Percentiles rank a stretch among this genome's conserved stretches.
Evolutionary conservation across 2,113 vertebrate species (phyloP).

Genomic region (Morone chrysops): DNA sequence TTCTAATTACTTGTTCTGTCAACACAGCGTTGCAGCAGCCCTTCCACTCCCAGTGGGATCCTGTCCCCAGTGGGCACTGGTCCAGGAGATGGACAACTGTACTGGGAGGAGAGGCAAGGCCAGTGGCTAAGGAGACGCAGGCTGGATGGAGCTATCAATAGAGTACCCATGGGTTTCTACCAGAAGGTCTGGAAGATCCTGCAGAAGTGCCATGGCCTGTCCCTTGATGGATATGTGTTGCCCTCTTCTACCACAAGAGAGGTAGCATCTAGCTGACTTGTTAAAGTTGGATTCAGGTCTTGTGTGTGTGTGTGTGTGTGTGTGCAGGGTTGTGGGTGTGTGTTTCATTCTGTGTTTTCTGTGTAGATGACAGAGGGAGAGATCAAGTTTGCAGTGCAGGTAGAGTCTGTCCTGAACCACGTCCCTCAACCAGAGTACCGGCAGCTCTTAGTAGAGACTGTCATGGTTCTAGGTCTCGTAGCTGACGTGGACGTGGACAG

Average conservation of each 20-base stretch:
- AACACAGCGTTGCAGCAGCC: conserved; percentile 91
- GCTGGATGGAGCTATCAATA: conserved; percentile 96
- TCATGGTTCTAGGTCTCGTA: conserved; percentile 92
- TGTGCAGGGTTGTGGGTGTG: neutral
- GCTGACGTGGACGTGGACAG: conserved; percentile 91
- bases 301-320: too few species aligned
- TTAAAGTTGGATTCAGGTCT: neutral
- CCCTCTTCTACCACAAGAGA: conserved; percentile 97
- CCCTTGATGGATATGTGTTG: conserved; percentile 96
- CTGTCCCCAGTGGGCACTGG: conserved; percentile 86
- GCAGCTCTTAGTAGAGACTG: conserved; percentile 95
- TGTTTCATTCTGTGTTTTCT: conserved; percentile 16
- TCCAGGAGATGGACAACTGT: conserved; percentile 77
- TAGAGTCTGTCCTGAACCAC: conserved; percentile 97
- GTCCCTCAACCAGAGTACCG: conserved; percentile 97
- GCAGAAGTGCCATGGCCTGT: conserved; percentile 98
- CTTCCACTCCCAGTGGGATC: conserved; percentile 92
- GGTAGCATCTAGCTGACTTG: conserved; percentile 72
- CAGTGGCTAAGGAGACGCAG: conserved; percentile 97
- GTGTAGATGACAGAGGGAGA: conserved; percentile 94
- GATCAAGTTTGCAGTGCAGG: conserved; percentile 98
- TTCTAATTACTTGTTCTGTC: neutral
- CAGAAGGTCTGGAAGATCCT: conserved; percentile 98
- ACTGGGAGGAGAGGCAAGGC: conserved; percentile 93
- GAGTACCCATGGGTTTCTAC: conserved; percentile 98